These are phyloP conservation scores for Acyrthosiphon pisum DNA, from an alignment of 1,140 invertebrate species.

Conservation along the genomic window DNA sequence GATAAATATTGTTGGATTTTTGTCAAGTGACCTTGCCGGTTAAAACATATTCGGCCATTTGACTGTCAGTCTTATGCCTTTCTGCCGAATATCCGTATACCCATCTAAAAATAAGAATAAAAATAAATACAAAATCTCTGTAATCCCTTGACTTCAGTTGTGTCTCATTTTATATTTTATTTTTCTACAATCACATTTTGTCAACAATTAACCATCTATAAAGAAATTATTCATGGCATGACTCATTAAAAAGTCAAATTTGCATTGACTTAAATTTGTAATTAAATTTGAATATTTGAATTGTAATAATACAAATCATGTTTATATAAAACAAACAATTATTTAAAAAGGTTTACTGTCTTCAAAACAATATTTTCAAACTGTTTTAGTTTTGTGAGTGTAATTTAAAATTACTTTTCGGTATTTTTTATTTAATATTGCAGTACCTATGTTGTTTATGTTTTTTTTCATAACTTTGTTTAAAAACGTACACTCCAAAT, in stretches of 20 bases:
- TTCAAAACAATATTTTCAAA: not conserved
- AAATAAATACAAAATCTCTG: not conserved
- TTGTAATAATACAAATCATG: not conserved
- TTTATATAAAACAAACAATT: not conserved
- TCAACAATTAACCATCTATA: not conserved
- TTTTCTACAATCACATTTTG: not conserved
- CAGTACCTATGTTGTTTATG: no score
- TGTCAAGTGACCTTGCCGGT: not conserved
- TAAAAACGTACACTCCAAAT: not conserved
- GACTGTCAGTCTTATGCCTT: not conserved
- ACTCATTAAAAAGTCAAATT: not conserved
- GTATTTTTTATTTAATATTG: not conserved
- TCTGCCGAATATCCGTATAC: not conserved
- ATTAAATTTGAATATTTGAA: slow-evolving; percentile 29
- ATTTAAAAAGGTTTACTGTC: not conserved
- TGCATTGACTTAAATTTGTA: not conserved
- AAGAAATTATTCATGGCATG: not conserved
- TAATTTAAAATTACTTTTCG: not conserved
- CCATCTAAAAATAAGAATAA: not conserved
- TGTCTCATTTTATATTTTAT: not conserved
- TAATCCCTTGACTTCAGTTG: not conserved
- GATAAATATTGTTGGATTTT: not conserved
- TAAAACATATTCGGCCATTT: not conserved
- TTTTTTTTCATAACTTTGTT: not conserved
- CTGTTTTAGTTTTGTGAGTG: no score